Evolutionary conservation across 2,113 vertebrate species (phyloP), one percentile per base, ranked within the genome.

Genomic region (Macaca nemestrina): DNA sequence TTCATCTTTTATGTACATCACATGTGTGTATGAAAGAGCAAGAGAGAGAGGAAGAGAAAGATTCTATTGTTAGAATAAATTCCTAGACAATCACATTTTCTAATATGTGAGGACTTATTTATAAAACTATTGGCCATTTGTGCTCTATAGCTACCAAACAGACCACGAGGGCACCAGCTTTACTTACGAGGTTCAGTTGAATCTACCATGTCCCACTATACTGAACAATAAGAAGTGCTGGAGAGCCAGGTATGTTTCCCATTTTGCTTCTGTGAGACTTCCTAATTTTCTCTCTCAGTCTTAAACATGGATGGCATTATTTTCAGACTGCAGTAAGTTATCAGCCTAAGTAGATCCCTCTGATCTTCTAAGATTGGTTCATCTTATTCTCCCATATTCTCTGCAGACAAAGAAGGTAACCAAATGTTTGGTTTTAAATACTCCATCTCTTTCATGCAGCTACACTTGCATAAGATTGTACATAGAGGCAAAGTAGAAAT

Each of bases 31-130:
- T 0, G 45, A 68, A 68, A 68, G 32, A 3, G 35, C 6, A 8
- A 82, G 64, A 68, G 16, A 59, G 22, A 38, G 30, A 61, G 86
- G 25, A 14, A 38, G 8, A 48, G 52, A 25, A 52, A 45, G 17
- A 59, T 22, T 80, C 57, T 88, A 11, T 45, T 90, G 48, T 45
- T 89, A 35, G 52, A 64, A 95, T 85, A 48, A 48, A 59, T 90
- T 67, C 22, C 83, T 84, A 59, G 45, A 75, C 10, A 82, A 52
- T 14, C 25, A 67, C 38, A 4, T 64, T n/a, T 79, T 90, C n/a
- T 86, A 87, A 43, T 45, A 59, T 73, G 59, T 92, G 16, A 90
- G 95, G 20, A 90, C 17, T 76, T 95, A n/a, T 86, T 89, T 89
- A 78, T 6, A 81, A 92, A 40, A 11, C 30, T 45, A 25, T 23